phyloP scores from a whole-genome alignment of 1,140 invertebrate genomes.

The Harpegnathos saltator region DNA sequence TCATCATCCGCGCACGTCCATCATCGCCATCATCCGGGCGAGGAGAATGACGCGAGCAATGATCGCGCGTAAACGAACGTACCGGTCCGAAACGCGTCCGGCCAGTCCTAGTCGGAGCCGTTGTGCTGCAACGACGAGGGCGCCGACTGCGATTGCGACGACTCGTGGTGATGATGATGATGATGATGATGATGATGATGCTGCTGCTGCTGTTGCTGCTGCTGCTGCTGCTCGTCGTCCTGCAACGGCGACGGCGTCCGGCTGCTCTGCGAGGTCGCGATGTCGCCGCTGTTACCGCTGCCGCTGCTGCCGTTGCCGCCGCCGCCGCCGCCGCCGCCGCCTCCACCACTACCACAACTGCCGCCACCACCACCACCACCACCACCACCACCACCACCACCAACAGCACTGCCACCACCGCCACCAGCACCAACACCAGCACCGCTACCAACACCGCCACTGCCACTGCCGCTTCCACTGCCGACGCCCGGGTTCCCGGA shows the following conservation, averaged over 20 bases:
- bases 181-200: slow-evolving; percentile 75
- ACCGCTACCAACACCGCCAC: slow-evolving; percentile 39
- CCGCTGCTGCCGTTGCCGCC: slow-evolving; percentile 34
- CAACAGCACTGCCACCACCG: slow-evolving; percentile 53
- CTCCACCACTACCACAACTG: slow-evolving; percentile 26
- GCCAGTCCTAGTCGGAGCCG: slow-evolving; percentile 82
- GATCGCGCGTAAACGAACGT: slow-evolving; percentile 45
- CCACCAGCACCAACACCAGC: slow-evolving; percentile 45
- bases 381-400: slow-evolving; percentile 35
- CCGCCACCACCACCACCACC: slow-evolving; percentile 26
- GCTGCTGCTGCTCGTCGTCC: slow-evolving; percentile 49
- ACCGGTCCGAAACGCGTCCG: slow-evolving; percentile 32
- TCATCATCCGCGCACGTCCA: too few relatives aligned
- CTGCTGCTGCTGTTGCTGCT: slow-evolving; percentile 65
- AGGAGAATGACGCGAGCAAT: slow-evolving; percentile 55
- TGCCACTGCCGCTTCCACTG: slow-evolving; percentile 13
- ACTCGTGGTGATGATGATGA: slow-evolving; percentile 78
- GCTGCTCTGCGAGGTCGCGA: slow-evolving; percentile 67
- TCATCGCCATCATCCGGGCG: not conserved
- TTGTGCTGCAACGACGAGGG: slow-evolving; percentile 83
- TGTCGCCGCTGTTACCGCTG: slow-evolving; percentile 63
- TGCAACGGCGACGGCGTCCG: slow-evolving; percentile 77
- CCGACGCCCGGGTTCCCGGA: slow-evolving; percentile 66
- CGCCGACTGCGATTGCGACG: slow-evolving; percentile 80
- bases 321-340: slow-evolving; percentile 25